Percentiles rank a stretch among this genome's conserved stretches.
phyloP scores from a whole-genome alignment of 2,113 vertebrate genomes.

The Herpailurus yagouaroundi region DNA sequence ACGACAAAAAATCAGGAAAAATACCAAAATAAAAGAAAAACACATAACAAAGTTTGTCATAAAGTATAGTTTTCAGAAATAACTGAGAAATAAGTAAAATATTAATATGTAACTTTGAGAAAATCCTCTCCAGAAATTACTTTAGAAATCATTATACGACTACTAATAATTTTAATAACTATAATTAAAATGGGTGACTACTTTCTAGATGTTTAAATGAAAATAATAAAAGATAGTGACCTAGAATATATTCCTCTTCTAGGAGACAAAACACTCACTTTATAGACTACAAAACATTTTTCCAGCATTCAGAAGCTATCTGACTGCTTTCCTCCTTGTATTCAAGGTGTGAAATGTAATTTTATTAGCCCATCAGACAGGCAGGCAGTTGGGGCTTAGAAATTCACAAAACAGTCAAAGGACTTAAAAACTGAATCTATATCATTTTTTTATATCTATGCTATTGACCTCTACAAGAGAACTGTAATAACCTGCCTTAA shows the following conservation, averaged over 20 bases:
- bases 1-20: constrained; percentile 83
- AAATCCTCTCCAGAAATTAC: constrained; percentile 21
- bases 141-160: constrained; percentile 20
- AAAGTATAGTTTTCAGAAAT: constrained; percentile 50
- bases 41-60: constrained; percentile 58
- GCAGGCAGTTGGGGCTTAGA: background rate
- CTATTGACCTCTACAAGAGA: constrained; percentile 10
- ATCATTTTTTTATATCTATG: constrained; percentile 14
- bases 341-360: constrained; percentile 26
- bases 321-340: constrained; percentile 13
- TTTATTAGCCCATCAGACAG: background rate
- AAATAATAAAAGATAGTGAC: constrained; percentile 28
- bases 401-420: constrained; percentile 44
- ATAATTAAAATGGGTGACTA: background rate
- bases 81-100: constrained; percentile 31
- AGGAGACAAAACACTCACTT: constrained; percentile 23
- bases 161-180: constrained; percentile 22
- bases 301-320: constrained; percentile 42
- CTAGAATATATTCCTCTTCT: background rate
- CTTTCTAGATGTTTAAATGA: constrained; percentile 26
- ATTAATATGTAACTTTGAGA: constrained; percentile 41
- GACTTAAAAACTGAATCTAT: background rate
- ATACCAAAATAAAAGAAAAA: constrained; percentile 65
- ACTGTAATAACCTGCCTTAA: background rate
- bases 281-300: constrained; percentile 12